These are phyloP conservation scores for Ranitomeya variabilis DNA, from an alignment of 2,113 vertebrate species.

Conservation along the genomic window DNA sequence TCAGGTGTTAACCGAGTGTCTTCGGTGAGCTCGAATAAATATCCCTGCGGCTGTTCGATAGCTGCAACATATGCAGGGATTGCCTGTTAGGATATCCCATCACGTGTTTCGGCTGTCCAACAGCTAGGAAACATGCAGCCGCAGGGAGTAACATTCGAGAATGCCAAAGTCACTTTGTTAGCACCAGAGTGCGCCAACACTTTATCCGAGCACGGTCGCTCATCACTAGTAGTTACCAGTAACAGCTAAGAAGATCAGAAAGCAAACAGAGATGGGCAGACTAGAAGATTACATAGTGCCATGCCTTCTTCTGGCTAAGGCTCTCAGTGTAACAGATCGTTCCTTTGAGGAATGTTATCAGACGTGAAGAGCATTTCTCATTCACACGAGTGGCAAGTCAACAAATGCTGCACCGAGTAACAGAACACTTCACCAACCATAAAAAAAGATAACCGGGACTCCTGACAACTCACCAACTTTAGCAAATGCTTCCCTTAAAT, in stretches of 20 bases:
- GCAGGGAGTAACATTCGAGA: too few relatives aligned
- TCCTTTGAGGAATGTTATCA: not conserved
- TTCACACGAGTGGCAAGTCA: not conserved
- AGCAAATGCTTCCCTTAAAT: conserved; percentile 87
- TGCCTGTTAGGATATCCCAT: too few relatives aligned
- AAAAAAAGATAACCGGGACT: not conserved
- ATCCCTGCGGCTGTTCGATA: too few relatives aligned
- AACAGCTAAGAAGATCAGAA: not conserved
- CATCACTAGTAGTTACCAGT: not conserved
- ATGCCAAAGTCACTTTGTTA: too few relatives aligned
- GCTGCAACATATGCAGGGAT: too few relatives aligned
- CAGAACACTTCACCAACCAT: not conserved
- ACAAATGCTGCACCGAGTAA: not conserved
- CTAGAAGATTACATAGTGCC: not conserved
- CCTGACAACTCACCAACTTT: conserved; percentile 85
- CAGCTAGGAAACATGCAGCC: too few relatives aligned
- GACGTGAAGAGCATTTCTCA: not conserved
- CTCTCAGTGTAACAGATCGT: not conserved
- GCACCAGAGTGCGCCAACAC: too few relatives aligned
- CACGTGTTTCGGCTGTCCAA: too few relatives aligned
- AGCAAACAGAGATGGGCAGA: not conserved
- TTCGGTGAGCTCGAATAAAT: too few relatives aligned
- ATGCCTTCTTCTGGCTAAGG: not conserved
- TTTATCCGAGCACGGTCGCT: too few relatives aligned
- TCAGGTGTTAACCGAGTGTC: too few relatives aligned